phyloP scores from a whole-genome alignment of 1,140 invertebrate genomes.

The Lucilia sericata region DNA sequence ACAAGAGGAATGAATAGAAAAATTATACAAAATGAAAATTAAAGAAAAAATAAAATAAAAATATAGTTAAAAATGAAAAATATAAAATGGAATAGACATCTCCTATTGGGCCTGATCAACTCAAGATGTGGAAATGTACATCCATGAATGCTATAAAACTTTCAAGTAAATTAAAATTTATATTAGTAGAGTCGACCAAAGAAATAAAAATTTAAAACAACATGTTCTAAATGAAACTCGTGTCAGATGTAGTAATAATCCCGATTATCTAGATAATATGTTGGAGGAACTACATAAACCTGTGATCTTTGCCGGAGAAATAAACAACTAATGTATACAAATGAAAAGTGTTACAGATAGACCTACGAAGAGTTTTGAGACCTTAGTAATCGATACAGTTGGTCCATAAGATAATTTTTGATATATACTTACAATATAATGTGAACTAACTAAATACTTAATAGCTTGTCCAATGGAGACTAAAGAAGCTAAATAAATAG shows the following conservation, averaged over 20 bases:
- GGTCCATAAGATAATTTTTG: constrained; percentile 3
- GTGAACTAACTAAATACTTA: constrained; percentile 47
- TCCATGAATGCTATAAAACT: background rate
- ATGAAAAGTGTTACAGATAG: constrained; percentile 11
- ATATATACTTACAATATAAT: constrained; percentile 47
- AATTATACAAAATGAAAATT: background rate
- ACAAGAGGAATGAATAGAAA: constrained; percentile 29
- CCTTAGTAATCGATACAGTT: constrained; percentile 27
- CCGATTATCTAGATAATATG: constrained; percentile 26
- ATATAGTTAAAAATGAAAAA: background rate
- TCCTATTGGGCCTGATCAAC: background rate
- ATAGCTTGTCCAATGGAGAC: constrained; percentile 43
- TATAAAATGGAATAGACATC: background rate
- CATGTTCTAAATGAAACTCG: background rate
- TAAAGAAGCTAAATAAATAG: constrained; percentile 47
- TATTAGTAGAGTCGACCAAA: constrained; percentile 23
- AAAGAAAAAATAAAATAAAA: no score
- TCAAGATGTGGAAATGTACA: constrained; percentile 30
- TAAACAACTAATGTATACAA: constrained; percentile 11
- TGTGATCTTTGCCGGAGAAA: background rate
- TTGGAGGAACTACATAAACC: constrained; percentile 32
- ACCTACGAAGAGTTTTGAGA: background rate
- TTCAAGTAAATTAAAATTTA: constrained; percentile 5
- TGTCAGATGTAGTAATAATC: constrained; percentile 28
- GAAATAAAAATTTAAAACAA: background rate